A percentile compares a stretch with the other conserved stretches of the same genome.
These are phyloP conservation scores for Leptinotarsa rubiginosa DNA, from an alignment of 2,888 invertebrate genomes.

Conservation along the genomic window DNA sequence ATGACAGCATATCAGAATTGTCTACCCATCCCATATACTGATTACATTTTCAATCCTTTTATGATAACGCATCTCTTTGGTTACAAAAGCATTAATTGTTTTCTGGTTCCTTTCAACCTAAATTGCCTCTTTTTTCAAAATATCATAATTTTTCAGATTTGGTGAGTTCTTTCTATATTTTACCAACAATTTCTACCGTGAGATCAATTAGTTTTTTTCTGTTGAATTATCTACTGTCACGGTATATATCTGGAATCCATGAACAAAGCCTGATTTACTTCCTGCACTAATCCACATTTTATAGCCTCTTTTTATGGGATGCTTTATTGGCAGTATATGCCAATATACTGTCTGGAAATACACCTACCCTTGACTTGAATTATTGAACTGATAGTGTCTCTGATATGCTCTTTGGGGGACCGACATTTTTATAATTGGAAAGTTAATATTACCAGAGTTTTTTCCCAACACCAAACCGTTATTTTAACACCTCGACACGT, in stretches of 20 bases:
- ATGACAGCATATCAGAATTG: constrained; percentile 53
- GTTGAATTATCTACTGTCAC: constrained; percentile 35
- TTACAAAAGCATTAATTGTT: constrained; percentile 15
- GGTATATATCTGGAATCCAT: constrained; percentile 50
- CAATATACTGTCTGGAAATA: constrained; percentile 41
- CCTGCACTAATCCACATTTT: constrained; percentile 48
- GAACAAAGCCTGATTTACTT: constrained; percentile 38
- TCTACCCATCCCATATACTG: constrained; percentile 56
- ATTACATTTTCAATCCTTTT: constrained; percentile 51
- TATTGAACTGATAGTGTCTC: constrained; percentile 26
- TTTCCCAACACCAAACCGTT: too few relatives aligned
- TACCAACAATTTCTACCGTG: constrained; percentile 31
- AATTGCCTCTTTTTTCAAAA: constrained; percentile 38
- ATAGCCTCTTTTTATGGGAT: constrained; percentile 56
- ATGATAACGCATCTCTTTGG: constrained; percentile 27
- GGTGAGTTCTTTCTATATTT: constrained; percentile 40
- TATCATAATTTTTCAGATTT: constrained; percentile 38
- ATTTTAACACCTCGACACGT: too few relatives aligned
- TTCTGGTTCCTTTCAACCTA: background rate
- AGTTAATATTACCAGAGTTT: too few relatives aligned
- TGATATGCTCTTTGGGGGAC: constrained; percentile 13
- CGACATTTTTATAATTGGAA: background rate
- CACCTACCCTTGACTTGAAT: constrained; percentile 43
- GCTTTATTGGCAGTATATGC: constrained; percentile 45
- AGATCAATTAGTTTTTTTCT: constrained; percentile 37